These are phyloP conservation scores for Phyto melanocephala DNA, from an alignment of 2,888 invertebrate species.

Conservation along the genomic window DNA sequence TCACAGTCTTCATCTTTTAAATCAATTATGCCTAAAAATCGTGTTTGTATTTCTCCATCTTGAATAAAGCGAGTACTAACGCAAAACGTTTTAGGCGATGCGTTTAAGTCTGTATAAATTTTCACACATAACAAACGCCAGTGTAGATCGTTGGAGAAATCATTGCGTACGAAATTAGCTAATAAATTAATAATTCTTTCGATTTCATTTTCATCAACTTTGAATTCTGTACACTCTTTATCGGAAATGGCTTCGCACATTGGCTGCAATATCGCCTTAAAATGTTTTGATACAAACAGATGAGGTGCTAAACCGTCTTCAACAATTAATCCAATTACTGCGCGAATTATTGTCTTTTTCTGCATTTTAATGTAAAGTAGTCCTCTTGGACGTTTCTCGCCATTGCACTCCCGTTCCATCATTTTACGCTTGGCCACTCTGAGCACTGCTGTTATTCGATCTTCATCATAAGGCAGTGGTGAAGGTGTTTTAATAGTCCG, in stretches of 20 bases:
- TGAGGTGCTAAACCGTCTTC: constrained; percentile 37
- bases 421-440: constrained; percentile 53
- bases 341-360: constrained; percentile 12
- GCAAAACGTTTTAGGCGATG: constrained; percentile 2
- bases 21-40: constrained; percentile 33
- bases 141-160: constrained; percentile 45
- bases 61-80: constrained; percentile 29
- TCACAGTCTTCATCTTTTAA: background rate
- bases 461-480: constrained; percentile 38
- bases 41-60: constrained; percentile 25
- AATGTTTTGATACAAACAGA: constrained; percentile 28
- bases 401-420: background rate
- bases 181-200: constrained; percentile 19
- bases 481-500: background rate
- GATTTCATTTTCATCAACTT: background rate
- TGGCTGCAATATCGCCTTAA: constrained; percentile 17
- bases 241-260: constrained; percentile 31
- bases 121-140: constrained; percentile 49
- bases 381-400: background rate
- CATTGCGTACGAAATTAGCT: constrained; percentile 12
- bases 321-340: constrained; percentile 39
- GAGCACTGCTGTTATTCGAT: constrained; percentile 32
- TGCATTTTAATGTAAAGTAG: constrained; percentile 25
- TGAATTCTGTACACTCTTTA: constrained; percentile 24
- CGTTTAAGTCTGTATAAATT: constrained; percentile 44